These are phyloP conservation scores for Patella depressa DNA, from an alignment of 2,888 invertebrate species.

Conservation along the genomic window DNA sequence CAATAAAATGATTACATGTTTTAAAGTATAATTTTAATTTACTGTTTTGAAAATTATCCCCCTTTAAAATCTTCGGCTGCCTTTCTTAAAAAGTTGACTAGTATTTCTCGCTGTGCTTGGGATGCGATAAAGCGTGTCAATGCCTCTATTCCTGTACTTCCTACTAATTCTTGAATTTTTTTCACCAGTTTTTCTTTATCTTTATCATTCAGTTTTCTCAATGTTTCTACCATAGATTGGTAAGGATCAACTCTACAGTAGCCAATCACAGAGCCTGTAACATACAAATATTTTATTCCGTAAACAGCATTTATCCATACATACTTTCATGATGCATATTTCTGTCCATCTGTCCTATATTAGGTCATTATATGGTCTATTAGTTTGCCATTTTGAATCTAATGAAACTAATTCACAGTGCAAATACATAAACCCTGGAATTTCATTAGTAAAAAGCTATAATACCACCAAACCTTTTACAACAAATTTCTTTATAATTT, in stretches of 20 bases:
- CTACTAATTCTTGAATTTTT: slow-evolving; percentile 64
- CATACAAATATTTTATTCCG: too few relatives aligned
- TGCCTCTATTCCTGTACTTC: slow-evolving; percentile 58
- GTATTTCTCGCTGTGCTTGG: slow-evolving; percentile 61
- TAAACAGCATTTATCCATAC: too few relatives aligned
- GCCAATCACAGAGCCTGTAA: slow-evolving; percentile 54
- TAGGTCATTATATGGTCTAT: too few relatives aligned
- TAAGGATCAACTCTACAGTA: slow-evolving; percentile 61
- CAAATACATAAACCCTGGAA: too few relatives aligned
- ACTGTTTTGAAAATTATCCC: slow-evolving; percentile 37
- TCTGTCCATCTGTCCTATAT: too few relatives aligned
- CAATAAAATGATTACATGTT: too few relatives aligned
- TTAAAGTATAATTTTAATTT: neutral
- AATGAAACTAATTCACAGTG: too few relatives aligned
- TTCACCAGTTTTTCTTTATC: slow-evolving; percentile 57
- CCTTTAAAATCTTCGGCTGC: slow-evolving; percentile 47
- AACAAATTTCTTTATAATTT: too few relatives aligned
- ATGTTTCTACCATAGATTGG: slow-evolving; percentile 55
- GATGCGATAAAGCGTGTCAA: slow-evolving; percentile 57
- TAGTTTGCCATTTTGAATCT: too few relatives aligned
- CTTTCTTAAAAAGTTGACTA: slow-evolving; percentile 51
- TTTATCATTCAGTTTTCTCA: slow-evolving; percentile 54
- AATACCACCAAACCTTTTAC: too few relatives aligned
- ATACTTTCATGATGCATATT: too few relatives aligned
- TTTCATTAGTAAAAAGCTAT: too few relatives aligned